Conservation (phyloP, 2,888 invertebrate genomes). For the Nomada fabriciana region DNA sequence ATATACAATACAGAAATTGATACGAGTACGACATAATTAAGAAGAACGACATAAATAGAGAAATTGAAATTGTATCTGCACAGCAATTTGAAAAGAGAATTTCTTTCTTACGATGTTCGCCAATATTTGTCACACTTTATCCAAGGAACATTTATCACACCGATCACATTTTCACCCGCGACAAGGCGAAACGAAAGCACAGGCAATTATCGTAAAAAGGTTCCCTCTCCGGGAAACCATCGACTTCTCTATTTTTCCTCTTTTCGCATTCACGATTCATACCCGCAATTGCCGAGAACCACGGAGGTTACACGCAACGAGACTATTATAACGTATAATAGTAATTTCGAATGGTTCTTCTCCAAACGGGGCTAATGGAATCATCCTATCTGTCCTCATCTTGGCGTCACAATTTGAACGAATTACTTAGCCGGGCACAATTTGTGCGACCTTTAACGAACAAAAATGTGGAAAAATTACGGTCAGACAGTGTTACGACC, state of each 20-base stretch:
- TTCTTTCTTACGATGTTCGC: too few species aligned
- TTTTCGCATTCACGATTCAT: conserved; percentile 17
- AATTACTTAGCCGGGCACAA: conserved; percentile 35
- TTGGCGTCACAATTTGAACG: conserved; percentile 9
- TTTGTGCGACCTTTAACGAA: conserved; percentile 42
- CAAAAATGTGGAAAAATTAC: conserved; percentile 55
- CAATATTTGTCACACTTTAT: too few species aligned
- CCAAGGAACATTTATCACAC: background rate
- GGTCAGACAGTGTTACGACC: background rate
- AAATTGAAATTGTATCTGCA: too few species aligned
- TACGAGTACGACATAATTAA: too few species aligned
- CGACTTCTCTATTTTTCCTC: conserved; percentile 24
- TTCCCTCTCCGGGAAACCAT: background rate
- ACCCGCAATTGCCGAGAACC: conserved; percentile 16
- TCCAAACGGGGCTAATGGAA: background rate
- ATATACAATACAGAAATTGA: too few species aligned
- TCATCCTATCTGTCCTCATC: conserved; percentile 36
- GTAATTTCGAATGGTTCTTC: conserved; percentile 38
- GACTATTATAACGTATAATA: conserved; percentile 28
- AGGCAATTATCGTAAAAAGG: background rate
- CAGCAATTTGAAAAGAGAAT: too few species aligned
- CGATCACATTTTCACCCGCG: background rate
- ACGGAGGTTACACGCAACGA: conserved; percentile 12
- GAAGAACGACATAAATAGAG: too few species aligned
- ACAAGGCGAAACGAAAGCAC: background rate